These are phyloP conservation scores for Lasioglossum oenotherae DNA, from an alignment of 2,888 invertebrate genomes.

Conservation along the genomic window DNA sequence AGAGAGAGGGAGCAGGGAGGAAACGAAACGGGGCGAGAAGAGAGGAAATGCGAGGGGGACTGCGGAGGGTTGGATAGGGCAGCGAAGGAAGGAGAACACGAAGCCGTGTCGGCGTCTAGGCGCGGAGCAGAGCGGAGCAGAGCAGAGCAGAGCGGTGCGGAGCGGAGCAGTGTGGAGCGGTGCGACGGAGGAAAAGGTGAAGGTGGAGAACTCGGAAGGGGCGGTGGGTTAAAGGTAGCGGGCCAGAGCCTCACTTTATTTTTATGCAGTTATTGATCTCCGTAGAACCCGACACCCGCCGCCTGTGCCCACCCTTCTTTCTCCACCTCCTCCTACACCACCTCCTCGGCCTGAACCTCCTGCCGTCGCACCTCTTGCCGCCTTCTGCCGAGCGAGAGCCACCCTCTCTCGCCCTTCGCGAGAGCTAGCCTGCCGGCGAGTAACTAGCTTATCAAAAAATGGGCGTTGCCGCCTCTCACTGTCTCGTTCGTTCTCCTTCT, in stretches of 20 bases:
- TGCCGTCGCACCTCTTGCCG: constrained; percentile 67
- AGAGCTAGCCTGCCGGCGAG: constrained; percentile 80
- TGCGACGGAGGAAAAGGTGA: constrained; percentile 72
- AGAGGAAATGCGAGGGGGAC: neutral
- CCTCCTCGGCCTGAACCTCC: constrained; percentile 69
- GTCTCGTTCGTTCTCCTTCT: constrained; percentile 69
- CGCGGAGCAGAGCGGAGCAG: constrained; percentile 29
- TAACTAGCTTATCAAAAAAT: constrained; percentile 85
- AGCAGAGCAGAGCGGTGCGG: constrained; percentile 40
- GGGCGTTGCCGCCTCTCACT: constrained; percentile 83
- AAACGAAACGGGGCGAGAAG: neutral
- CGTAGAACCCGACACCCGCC: constrained; percentile 81
- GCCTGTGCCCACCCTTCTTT: constrained; percentile 64
- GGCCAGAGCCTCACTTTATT: constrained; percentile 84
- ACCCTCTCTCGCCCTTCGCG: constrained; percentile 71
- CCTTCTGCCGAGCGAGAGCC: constrained; percentile 63
- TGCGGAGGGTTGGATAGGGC: constrained; percentile 55
- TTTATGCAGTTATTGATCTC: constrained; percentile 85
- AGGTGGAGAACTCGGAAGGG: constrained; percentile 73
- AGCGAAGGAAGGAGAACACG: constrained; percentile 65
- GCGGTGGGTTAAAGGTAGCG: constrained; percentile 83
- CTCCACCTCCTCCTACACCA: constrained; percentile 53
- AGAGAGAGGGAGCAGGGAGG: constrained; percentile 19
- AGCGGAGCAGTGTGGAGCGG: constrained; percentile 15
- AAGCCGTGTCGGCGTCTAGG: constrained; percentile 53